These are phyloP conservation scores for Drymodes brunneopygia DNA, from an alignment of 2,113 vertebrate genomes.

Conservation along the genomic window DNA sequence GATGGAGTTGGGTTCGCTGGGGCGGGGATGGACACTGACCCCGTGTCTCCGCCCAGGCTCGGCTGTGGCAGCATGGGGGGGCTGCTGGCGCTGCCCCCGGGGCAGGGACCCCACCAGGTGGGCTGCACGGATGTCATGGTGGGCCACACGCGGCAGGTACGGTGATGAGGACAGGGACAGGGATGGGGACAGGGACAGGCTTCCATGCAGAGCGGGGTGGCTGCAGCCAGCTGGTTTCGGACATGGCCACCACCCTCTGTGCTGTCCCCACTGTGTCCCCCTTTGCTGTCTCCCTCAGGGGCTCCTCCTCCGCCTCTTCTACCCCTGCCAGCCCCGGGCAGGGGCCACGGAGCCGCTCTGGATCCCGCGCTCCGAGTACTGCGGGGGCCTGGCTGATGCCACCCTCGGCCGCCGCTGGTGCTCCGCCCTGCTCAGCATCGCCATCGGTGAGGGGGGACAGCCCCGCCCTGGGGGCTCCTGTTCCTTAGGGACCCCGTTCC, in stretches of 20 bases:
- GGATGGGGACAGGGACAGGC: neutral
- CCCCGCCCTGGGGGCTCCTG: neutral
- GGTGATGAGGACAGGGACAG: neutral
- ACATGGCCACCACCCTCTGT: accelerated
- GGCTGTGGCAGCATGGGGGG: conserved; percentile 48
- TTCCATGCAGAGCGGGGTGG: accelerated
- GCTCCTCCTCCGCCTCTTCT: conserved; percentile 76
- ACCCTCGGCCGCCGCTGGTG: conserved; percentile 51
- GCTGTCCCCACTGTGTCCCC: neutral
- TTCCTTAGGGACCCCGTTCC: neutral
- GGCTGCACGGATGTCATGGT: conserved; percentile 76
- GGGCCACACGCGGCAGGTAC: conserved; percentile 64
- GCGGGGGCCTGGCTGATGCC: conserved; percentile 16
- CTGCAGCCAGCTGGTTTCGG: neutral
- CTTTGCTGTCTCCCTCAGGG: conserved; percentile 52
- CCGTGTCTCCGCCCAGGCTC: neutral
- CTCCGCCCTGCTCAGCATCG: conserved; percentile 28
- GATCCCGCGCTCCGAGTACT: conserved; percentile 73
- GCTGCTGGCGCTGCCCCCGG: conserved; percentile 42
- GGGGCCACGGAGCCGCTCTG: conserved; percentile 45
- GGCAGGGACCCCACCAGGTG: conserved; percentile 57
- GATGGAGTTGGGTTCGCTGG: accelerated
- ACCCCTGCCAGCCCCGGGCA: conserved; percentile 55
- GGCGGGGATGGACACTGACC: accelerated
- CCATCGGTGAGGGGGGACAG: conserved; percentile 58